Base-by-base conservation (phyloP, 2,888 invertebrate species). In the Tachina grossa region DNA sequence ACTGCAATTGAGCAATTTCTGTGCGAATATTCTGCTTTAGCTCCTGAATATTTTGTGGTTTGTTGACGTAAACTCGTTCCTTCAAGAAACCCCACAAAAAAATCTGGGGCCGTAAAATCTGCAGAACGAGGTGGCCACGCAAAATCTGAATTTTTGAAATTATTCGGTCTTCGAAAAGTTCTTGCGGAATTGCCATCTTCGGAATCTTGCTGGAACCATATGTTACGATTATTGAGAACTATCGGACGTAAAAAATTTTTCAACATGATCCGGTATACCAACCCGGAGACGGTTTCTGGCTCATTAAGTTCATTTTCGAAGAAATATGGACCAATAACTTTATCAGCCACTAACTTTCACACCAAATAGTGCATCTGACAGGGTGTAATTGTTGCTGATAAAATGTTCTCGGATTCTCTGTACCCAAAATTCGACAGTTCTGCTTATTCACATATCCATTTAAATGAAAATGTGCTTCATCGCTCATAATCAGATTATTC, bases 11-110 rank as follows among this genome's bases (percentile, higher is more conserved):
- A 47, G 65, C 65, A 65, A 65, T 65, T 65, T 45, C 65, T 65
- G 65, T n/a, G n/a, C n/a, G n/a, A n/a, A n/a, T n/a, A n/a, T n/a
- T n/a, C n/a, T n/a, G n/a, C 47, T 47, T 65, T 47, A 47, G 65
- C 47, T 65, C 47, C 65, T 65, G 65, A 65, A 47, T 65, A 47
- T 65, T 65, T 65, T 47, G 45, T 65, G 63, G 65, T 65, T 65
- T 65, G 47, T 65, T 65, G 47, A 65, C 65, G 47, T 47, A 65
- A 65, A 65, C 47, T 65, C 65, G 47, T 65, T 65, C 41, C 10
- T 61, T 61, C 43, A 41, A 61, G 31, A 59, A 31, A 59, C 47
- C 47, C 31, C 14, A 47, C 47, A 47, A 59, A 59, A 59, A 13
- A 59, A 59, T 39, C 57, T 39, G 57, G 57, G 39, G 57, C 39